Percentiles rank a stretch among this genome's conserved stretches.
These are phyloP conservation scores for Fringilla coelebs DNA, from an alignment of 2,797 vertebrate genomes.

Conservation along the genomic window DNA sequence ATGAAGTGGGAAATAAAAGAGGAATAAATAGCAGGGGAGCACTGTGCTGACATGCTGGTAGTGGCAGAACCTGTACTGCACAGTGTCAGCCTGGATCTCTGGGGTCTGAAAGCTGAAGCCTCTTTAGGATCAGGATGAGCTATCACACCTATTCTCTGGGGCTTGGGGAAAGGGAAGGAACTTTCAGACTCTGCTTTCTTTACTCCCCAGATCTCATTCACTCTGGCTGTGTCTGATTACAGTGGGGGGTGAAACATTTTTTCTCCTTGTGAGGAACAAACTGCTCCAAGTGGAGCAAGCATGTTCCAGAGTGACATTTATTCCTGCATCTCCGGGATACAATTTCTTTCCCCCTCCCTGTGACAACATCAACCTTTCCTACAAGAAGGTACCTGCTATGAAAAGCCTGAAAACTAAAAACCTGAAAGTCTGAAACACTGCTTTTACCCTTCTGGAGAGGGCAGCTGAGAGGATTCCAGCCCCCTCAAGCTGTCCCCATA, in stretches of 20 bases:
- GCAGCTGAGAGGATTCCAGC: background rate
- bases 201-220: background rate
- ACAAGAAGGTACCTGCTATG: background rate
- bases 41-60: background rate
- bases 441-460: background rate
- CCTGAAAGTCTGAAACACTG: background rate
- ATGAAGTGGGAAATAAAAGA: background rate
- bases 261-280: background rate
- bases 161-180: background rate
- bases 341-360: background rate
- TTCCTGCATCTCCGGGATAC: background rate
- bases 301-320: background rate
- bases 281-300: background rate
- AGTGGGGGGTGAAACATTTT: background rate
- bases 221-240: background rate
- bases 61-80: background rate
- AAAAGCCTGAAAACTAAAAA: background rate
- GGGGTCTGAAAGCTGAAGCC: background rate
- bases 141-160: background rate
- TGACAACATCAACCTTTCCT: background rate
- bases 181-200: background rate
- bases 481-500: background rate
- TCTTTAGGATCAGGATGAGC: background rate
- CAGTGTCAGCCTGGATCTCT: background rate
- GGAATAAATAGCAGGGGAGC: background rate